These are phyloP conservation scores for Pitta sordida DNA, from an alignment of 2,113 vertebrate species.

Conservation along the genomic window DNA sequence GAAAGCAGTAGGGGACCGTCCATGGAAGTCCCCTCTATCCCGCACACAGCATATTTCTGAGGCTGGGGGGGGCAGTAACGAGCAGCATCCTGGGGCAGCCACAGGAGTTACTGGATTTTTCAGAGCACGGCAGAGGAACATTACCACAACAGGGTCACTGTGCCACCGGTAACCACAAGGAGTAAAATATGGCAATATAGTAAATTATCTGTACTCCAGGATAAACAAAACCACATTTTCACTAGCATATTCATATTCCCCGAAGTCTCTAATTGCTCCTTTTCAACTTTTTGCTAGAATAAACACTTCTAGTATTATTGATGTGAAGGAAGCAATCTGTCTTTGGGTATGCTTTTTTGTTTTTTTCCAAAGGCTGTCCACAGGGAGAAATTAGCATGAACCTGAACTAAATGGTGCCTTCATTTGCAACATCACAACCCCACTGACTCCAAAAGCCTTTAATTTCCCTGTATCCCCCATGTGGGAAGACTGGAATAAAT, in stretches of 20 bases:
- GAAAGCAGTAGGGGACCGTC: background rate
- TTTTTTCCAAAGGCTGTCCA: background rate
- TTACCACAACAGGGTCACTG: background rate
- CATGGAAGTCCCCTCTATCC: background rate
- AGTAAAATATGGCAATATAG: background rate
- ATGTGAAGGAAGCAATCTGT: constrained; percentile 45
- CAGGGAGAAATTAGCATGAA: constrained; percentile 19
- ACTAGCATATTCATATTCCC: background rate
- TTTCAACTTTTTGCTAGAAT: constrained; percentile 10
- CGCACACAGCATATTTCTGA: background rate
- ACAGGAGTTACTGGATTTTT: background rate
- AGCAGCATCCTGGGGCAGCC: background rate
- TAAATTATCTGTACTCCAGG: background rate
- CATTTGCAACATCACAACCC: background rate
- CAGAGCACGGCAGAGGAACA: background rate
- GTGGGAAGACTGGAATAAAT: background rate
- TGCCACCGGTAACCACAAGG: constrained; percentile 2
- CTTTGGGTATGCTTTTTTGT: background rate
- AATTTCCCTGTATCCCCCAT: background rate
- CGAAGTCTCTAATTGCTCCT: constrained; percentile 21
- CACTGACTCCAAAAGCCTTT: constrained; percentile 11
- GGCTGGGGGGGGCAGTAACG: fast-evolving
- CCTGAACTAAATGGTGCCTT: background rate
- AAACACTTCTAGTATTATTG: constrained; percentile 34
- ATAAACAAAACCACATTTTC: constrained; percentile 11